phyloP scores from a whole-genome alignment of 2,113 vertebrate genomes.

The Anguilla rostrata region DNA sequence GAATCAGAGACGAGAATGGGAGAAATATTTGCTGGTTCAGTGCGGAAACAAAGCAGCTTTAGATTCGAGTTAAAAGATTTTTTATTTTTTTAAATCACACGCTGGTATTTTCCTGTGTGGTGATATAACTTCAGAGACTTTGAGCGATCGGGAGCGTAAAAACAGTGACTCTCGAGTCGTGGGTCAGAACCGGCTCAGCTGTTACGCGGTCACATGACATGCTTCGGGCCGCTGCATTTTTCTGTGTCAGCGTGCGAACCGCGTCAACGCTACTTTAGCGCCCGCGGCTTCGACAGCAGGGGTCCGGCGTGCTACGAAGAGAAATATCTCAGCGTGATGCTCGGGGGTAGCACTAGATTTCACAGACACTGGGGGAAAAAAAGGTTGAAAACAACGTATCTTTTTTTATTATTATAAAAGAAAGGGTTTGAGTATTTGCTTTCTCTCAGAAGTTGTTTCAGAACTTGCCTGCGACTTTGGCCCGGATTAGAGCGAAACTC shows the following conservation, averaged over 20 bases:
- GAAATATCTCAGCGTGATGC: slow-evolving; percentile 23
- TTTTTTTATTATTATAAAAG: no score
- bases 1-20: no score
- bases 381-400: not conserved
- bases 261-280: not conserved
- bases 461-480: not conserved
- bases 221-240: not conserved
- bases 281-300: slow-evolving; percentile 19
- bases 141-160: not conserved
- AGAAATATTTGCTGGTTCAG: no score
- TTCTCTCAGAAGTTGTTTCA: not conserved
- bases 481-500: not conserved
- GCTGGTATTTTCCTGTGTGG: not conserved
- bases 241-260: not conserved
- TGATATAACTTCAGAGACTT: not conserved
- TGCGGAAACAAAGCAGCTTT: no score
- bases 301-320: slow-evolving; percentile 18
- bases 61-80: no score
- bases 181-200: not conserved
- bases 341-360: slow-evolving; percentile 27
- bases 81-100: not conserved
- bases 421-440: not conserved
- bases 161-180: not conserved
- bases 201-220: not conserved
- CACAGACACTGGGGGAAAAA: not conserved